Percentiles rank a stretch among this genome's conserved stretches.
Evolutionary conservation across 2,113 vertebrate species (phyloP).

Genomic region (Elachura formosa): DNA sequence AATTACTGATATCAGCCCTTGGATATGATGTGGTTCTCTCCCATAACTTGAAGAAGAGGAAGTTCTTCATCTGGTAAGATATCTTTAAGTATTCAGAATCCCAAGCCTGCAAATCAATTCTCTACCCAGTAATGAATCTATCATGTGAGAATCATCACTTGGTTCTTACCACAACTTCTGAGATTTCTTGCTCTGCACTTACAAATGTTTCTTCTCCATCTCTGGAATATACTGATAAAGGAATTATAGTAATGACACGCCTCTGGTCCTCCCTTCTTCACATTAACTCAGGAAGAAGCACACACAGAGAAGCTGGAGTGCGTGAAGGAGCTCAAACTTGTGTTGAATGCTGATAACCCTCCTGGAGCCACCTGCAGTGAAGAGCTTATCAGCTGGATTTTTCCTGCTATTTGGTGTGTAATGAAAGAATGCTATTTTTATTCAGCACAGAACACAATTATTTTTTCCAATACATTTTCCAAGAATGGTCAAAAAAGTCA

Average conservation of each 20-base stretch:
- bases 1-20: background rate
- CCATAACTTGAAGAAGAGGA: background rate
- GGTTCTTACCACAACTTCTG: background rate
- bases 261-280: background rate
- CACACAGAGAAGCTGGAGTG: background rate
- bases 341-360: background rate
- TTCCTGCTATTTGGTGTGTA: background rate
- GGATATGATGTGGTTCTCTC: background rate
- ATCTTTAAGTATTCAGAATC: background rate
- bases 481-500: background rate
- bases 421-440: background rate
- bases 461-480: background rate
- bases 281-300: background rate
- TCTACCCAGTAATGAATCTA: background rate
- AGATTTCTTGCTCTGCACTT: background rate
- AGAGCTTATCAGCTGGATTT: background rate
- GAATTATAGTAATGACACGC: background rate
- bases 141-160: background rate
- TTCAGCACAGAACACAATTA: background rate
- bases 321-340: background rate
- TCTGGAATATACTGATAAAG: background rate
- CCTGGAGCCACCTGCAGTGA: background rate
- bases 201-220: background rate
- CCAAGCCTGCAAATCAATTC: background rate
- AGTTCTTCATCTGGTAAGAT: background rate